Conservation (phyloP, 92 coral and sea anemone genomes). For the Metridium senile region DNA sequence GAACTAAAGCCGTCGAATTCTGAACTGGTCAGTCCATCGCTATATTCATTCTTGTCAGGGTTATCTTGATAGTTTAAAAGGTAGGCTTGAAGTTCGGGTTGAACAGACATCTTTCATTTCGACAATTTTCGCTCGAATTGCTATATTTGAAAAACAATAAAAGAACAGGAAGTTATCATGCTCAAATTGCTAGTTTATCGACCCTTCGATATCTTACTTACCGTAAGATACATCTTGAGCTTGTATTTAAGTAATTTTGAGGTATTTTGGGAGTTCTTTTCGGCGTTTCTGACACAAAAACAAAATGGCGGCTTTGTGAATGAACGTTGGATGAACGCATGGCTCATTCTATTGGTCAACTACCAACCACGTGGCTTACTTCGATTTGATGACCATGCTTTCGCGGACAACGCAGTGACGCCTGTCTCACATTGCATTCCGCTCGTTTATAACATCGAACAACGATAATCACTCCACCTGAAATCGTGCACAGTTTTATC, state of each 20-base stretch:
- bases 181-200: background rate
- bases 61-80: conserved; percentile 7
- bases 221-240: background rate
- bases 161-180: background rate
- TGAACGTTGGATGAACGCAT: conserved; percentile 13
- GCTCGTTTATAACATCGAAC: background rate
- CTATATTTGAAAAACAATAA: background rate
- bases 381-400: background rate
- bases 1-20: background rate
- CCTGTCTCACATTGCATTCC: conserved; percentile 4
- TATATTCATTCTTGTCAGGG: background rate
- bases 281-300: background rate
- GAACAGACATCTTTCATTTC: background rate
- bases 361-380: conserved; percentile 12
- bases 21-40: background rate
- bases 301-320: background rate
- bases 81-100: conserved; percentile 1
- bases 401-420: conserved; percentile 19
- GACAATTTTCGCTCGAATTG: background rate
- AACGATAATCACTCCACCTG: too few species aligned
- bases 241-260: background rate
- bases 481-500: background rate
- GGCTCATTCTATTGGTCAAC: conserved; percentile 2
- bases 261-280: background rate
- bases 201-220: background rate